A percentile compares a stretch with the other conserved stretches of the same genome.
Evolutionary conservation across 2,113 vertebrate species (phyloP).

Genomic region (Poeciliopsis prolifica): DNA sequence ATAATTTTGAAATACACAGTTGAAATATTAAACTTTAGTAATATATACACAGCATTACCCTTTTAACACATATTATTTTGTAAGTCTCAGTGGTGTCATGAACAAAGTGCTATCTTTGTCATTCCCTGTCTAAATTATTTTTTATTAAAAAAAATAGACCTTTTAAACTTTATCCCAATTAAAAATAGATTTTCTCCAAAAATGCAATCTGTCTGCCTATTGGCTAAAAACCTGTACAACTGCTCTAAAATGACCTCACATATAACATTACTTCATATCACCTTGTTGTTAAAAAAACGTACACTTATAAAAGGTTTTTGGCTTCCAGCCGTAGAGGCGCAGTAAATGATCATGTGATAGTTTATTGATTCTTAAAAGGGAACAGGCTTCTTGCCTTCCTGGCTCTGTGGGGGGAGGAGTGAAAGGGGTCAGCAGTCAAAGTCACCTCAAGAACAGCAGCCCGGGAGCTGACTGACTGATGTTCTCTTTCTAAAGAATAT

Average conservation of each 20-base stretch:
- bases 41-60: too few species aligned
- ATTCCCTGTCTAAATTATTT: neutral
- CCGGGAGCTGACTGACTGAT: slow-evolving; percentile 18
- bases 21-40: too few species aligned
- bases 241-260: slow-evolving; percentile 7
- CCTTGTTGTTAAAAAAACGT: neutral
- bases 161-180: neutral
- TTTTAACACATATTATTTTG: too few species aligned
- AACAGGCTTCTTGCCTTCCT: slow-evolving; percentile 9
- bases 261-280: slow-evolving; percentile 3
- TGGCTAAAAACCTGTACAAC: neutral
- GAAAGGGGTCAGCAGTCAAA: slow-evolving; percentile 24
- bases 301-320: slow-evolving; percentile 21
- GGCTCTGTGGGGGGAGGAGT: neutral
- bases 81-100: neutral
- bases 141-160: too few species aligned
- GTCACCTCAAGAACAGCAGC: slow-evolving; percentile 37
- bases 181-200: neutral
- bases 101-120: neutral
- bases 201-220: neutral
- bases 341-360: slow-evolving; percentile 41
- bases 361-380: slow-evolving; percentile 56
- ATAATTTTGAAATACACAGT: too few species aligned
- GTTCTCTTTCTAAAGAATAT: slow-evolving; percentile 17
- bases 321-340: slow-evolving; percentile 29